These are phyloP conservation scores for Diloba caeruleocephala DNA, from an alignment of 2,888 invertebrate genomes.

Conservation along the genomic window DNA sequence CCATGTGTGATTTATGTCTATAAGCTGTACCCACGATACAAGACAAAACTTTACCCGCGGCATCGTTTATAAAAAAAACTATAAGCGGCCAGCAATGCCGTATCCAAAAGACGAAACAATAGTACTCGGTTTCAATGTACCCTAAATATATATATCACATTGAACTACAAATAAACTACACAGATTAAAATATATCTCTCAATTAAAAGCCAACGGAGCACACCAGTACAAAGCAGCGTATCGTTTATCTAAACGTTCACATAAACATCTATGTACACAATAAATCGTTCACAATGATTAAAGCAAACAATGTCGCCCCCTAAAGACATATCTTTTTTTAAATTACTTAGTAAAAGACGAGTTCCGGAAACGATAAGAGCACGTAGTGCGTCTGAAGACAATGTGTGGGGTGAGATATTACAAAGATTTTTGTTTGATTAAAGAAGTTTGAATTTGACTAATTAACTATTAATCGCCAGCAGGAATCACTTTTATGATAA, in stretches of 20 bases:
- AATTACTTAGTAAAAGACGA: slow-evolving; percentile 85
- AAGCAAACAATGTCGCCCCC: slow-evolving; percentile 78
- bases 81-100: no score
- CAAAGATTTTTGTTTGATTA: slow-evolving; percentile 7
- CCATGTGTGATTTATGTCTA: no score
- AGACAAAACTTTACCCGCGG: no score
- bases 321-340: slow-evolving; percentile 78
- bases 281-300: slow-evolving; percentile 80
- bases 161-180: slow-evolving; percentile 6
- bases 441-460: not conserved
- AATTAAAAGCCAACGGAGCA: slow-evolving; percentile 24
- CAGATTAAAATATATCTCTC: not conserved
- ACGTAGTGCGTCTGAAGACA: slow-evolving; percentile 69
- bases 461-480: no score
- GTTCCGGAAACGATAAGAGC: slow-evolving; percentile 84
- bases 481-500: no score
- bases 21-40: no score
- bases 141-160: not conserved
- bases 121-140: no score
- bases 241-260: slow-evolving; percentile 47
- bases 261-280: slow-evolving; percentile 63
- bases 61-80: no score
- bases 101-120: no score
- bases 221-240: slow-evolving; percentile 30
- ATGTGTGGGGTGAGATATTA: slow-evolving; percentile 57